phyloP scores from a whole-genome alignment of 2,888 invertebrate species.

The Chymomyza amoena region DNA sequence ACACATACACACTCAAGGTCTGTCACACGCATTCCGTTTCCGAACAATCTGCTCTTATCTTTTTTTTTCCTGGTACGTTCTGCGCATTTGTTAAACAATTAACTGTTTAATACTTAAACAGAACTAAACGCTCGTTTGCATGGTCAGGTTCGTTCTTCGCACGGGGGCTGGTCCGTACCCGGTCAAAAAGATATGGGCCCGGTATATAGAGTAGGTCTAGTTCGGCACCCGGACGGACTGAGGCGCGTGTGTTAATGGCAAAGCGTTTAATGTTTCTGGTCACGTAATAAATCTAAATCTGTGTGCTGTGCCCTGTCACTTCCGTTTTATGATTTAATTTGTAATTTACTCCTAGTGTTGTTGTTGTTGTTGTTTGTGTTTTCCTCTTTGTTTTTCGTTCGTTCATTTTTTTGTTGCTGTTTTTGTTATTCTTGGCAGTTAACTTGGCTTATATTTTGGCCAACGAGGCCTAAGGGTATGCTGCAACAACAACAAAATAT shows the following conservation, averaged over 20 bases:
- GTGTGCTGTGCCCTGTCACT: conserved; percentile 71
- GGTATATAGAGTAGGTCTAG: conserved; percentile 5
- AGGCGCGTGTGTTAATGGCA: conserved; percentile 67
- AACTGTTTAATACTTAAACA: conserved; percentile 34
- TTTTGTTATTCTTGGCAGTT: conserved; percentile 42
- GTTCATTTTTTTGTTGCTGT: conserved; percentile 17
- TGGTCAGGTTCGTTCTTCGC: conserved; percentile 16
- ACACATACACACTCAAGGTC: neutral
- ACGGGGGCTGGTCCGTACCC: neutral
- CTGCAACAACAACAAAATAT: conserved; percentile 35
- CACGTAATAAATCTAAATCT: conserved; percentile 72
- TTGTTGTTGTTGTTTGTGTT: neutral
- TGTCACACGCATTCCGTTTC: neutral
- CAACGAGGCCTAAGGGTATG: conserved; percentile 60
- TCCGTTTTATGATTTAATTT: conserved; percentile 73
- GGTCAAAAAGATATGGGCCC: neutral
- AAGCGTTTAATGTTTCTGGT: conserved; percentile 72
- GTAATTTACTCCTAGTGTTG: conserved; percentile 65
- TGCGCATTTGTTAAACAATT: conserved; percentile 37
- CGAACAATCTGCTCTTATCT: neutral
- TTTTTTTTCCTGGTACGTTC: neutral
- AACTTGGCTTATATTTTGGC: conserved; percentile 62
- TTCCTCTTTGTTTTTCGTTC: neutral
- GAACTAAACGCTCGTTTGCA: conserved; percentile 32
- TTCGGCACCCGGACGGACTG: neutral